phyloP scores from a whole-genome alignment of 2,113 vertebrate species.

The Corythaeola cristata region DNA sequence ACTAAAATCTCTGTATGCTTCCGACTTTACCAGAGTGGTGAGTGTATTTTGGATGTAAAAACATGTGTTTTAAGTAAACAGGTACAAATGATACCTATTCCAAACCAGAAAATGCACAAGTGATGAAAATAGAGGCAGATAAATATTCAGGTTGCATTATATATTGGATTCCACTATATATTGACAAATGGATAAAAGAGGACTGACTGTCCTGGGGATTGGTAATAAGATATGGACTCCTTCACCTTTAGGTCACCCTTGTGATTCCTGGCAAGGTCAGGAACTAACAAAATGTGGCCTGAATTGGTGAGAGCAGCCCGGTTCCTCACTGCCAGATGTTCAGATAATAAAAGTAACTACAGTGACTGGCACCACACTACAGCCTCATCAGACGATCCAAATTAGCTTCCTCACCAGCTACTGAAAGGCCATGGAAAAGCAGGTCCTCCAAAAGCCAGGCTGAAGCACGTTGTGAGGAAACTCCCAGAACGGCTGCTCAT shows the following conservation, averaged over 20 bases:
- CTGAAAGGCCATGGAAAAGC: background rate
- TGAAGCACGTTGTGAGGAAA: background rate
- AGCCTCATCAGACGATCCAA: background rate
- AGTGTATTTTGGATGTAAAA: background rate
- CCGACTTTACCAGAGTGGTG: background rate
- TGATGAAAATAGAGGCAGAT: background rate
- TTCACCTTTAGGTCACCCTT: conserved; percentile 41
- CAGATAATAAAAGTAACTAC: conserved; percentile 21
- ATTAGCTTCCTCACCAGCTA: background rate
- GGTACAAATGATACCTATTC: background rate
- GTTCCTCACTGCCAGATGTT: conserved; percentile 27
- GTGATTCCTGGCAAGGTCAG: conserved; percentile 34
- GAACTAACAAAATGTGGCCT: background rate
- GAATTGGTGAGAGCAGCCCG: background rate
- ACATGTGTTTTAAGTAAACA: background rate
- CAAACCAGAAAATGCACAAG: background rate
- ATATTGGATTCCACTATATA: conserved; percentile 8
- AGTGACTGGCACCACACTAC: background rate
- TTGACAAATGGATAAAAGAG: conserved; percentile 7
- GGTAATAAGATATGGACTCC: conserved; percentile 33
- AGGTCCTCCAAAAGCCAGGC: background rate
- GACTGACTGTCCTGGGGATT: background rate
- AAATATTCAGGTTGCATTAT: conserved; percentile 33
- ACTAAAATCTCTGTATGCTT: background rate
- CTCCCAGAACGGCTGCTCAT: background rate